These are phyloP conservation scores for Nysson spinosus DNA, from an alignment of 2,888 invertebrate genomes.

Conservation along the genomic window DNA sequence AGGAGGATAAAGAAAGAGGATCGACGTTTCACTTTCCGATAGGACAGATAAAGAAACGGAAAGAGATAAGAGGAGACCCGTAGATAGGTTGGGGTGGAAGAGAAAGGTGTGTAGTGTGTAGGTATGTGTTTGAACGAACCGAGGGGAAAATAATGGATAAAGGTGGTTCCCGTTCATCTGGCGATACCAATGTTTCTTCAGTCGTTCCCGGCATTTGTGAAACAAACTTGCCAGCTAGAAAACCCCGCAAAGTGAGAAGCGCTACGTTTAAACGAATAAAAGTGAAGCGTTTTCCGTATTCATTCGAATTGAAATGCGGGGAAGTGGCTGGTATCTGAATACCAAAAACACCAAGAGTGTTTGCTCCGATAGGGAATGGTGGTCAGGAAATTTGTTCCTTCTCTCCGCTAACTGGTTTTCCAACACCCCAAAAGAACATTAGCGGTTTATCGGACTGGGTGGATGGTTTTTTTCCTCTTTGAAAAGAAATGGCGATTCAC, in stretches of 20 bases:
- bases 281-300: slow-evolving; percentile 27
- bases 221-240: slow-evolving; percentile 23
- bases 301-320: slow-evolving; percentile 40
- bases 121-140: neutral
- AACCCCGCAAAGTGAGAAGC: slow-evolving; percentile 48
- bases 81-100: slow-evolving; percentile 1
- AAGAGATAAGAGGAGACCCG: neutral
- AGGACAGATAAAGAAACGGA: slow-evolving; percentile 19
- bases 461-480: neutral
- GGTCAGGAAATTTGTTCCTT: slow-evolving; percentile 19
- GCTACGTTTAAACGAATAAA: slow-evolving; percentile 20
- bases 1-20: slow-evolving; percentile 3
- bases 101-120: slow-evolving; percentile 5
- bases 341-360: slow-evolving; percentile 18
- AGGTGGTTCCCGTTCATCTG: slow-evolving; percentile 17
- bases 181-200: slow-evolving; percentile 25
- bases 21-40: too few relatives aligned
- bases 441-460: slow-evolving; percentile 7
- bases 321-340: slow-evolving; percentile 15
- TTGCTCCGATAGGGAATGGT: slow-evolving; percentile 16
- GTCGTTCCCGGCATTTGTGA: slow-evolving; percentile 39
- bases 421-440: neutral
- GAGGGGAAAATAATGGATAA: slow-evolving; percentile 38
- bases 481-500: neutral
- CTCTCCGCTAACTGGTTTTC: neutral